Evolutionary conservation across 2,113 vertebrate species (phyloP), one percentile per base, ranked within the genome.

Genomic region (Ciconia maguari): DNA sequence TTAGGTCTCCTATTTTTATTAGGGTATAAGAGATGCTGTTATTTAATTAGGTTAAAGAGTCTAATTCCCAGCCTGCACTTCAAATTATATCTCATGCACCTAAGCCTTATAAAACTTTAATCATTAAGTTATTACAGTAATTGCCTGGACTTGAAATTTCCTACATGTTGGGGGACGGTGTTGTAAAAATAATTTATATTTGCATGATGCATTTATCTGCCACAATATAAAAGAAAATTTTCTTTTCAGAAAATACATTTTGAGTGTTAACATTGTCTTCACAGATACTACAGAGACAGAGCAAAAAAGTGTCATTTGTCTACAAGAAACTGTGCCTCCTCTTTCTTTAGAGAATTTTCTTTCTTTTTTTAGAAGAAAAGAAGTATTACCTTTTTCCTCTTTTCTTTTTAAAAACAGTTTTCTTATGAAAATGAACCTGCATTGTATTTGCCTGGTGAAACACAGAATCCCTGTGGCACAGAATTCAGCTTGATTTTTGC

Each of bases 1-100:
- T 88, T 17, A 96, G 86, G 89, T 82, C 81, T 91, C 81, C 93
- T 96, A 87, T 84, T 97, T 96, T 94, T 94, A 94, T 91, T 79
- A 94, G 21, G 24, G 29, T 74, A 2, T 75, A 88, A 83, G 71
- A 90, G 42, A 86, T 48, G 66, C 34, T 93, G 76, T 92, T 94
- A 91, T 80, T 95, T 96, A 97, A 97, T 92, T 97, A 97, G 96
- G 96, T 88, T 93, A 88, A 96, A 94, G 84, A 95, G 54, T 32
- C 78, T 54, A 95, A 97, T 97, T 96, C 96, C 94, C 95, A 93
- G 71, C 8, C 71, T 85, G 84, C 48, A 66, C 20, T 93, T 77
- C 68, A 96, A 94, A 95, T 93, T 96, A 83, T 38, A 66, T 72
- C 75, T 95, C 85, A 68, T 10, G 68, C 75, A 97, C 75, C 58